Percentiles rank a stretch among this genome's conserved stretches.
phyloP scores from a whole-genome alignment of 2,888 invertebrate species.

The Alloplasta piceator region DNA sequence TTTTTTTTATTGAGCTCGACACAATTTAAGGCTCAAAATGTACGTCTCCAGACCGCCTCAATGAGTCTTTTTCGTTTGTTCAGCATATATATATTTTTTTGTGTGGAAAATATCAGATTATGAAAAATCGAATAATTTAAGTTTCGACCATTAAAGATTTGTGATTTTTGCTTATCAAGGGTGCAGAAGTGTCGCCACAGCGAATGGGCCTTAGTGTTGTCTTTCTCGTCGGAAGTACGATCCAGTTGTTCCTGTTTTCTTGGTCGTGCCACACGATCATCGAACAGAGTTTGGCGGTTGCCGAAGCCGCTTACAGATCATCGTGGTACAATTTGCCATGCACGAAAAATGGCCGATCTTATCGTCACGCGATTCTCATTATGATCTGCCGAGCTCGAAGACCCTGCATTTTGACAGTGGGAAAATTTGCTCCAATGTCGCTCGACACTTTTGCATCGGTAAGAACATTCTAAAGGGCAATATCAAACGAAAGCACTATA shows the following conservation, averaged over 20 bases:
- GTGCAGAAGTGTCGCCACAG: conserved; percentile 11
- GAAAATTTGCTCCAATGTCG: conserved; percentile 69
- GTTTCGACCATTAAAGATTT: background rate
- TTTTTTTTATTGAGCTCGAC: no score
- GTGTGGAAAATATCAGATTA: no score
- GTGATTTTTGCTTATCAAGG: background rate
- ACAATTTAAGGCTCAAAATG: no score
- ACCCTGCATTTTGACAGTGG: conserved; percentile 69
- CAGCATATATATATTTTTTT: no score
- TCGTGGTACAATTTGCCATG: conserved; percentile 67
- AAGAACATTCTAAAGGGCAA: conserved; percentile 15
- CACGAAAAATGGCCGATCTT: conserved; percentile 54
- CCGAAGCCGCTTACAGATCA: conserved; percentile 67
- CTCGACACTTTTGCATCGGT: conserved; percentile 70
- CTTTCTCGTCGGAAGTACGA: conserved; percentile 61
- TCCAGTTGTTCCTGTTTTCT: conserved; percentile 69
- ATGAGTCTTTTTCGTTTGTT: no score
- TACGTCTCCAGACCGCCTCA: no score
- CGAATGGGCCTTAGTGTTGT: conserved; percentile 15
- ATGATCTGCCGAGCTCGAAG: conserved; percentile 69
- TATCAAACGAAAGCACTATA: background rate
- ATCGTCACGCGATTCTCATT: conserved; percentile 62
- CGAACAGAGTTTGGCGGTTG: conserved; percentile 66
- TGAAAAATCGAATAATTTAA: background rate
- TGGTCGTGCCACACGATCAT: conserved; percentile 71